Percentiles rank a stretch among this genome's conserved stretches.
Evolutionary conservation across 2,888 invertebrate genomes (phyloP).

Genomic region (Melanchra persicariae): DNA sequence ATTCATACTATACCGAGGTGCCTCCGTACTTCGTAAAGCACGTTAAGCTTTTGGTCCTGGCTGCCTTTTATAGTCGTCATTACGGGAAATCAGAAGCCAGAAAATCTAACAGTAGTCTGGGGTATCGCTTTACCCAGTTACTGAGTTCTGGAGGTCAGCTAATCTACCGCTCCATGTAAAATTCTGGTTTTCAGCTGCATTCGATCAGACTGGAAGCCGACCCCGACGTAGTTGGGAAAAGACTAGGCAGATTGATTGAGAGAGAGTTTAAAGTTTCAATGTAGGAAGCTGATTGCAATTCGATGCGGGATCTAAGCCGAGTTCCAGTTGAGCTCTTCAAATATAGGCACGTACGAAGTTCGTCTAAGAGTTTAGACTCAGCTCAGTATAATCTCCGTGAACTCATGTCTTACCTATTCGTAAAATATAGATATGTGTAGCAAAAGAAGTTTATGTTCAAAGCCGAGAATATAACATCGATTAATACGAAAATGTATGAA

Average conservation of each 20-base stretch:
- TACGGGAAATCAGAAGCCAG: too few species aligned
- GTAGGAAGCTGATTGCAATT: slow-evolving; percentile 11
- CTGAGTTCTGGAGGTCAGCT: too few species aligned
- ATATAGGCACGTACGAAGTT: slow-evolving; percentile 21
- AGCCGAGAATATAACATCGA: neutral
- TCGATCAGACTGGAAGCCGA: too few species aligned
- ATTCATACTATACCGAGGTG: too few species aligned
- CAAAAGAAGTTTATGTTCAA: neutral
- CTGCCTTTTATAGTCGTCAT: neutral
- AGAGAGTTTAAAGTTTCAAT: slow-evolving; percentile 14
- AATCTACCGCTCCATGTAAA: too few species aligned
- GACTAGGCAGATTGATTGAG: neutral
- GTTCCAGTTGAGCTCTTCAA: slow-evolving; percentile 18
- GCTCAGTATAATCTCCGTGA: neutral
- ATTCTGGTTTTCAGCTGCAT: too few species aligned
- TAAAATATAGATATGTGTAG: neutral
- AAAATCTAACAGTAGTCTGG: too few species aligned
- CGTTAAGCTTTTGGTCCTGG: too few species aligned
- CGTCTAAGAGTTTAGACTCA: neutral
- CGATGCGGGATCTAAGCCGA: neutral
- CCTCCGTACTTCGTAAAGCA: too few species aligned
- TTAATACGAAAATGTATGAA: neutral
- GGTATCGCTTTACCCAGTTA: too few species aligned
- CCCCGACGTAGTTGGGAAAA: neutral
- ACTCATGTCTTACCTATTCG: neutral